Evolutionary conservation across 2,797 vertebrate genomes (phyloP), one percentile per base, ranked within the genome.

Genomic region (Anomalospiza imberbis): DNA sequence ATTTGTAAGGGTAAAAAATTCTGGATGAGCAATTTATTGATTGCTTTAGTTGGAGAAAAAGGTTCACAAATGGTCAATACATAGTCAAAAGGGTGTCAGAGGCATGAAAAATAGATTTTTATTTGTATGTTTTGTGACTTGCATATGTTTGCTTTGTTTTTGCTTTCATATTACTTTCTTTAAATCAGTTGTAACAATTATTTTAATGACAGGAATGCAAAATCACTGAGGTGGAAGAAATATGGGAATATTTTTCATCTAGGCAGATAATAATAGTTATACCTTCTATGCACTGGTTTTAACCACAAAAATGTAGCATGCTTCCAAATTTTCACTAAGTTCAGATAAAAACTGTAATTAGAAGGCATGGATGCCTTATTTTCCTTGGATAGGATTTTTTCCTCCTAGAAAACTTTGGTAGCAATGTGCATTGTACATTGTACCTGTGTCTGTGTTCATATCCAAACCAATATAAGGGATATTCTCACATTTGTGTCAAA

Each of bases 21-120:
- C 94, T 83, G 83, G 84, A 65, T 20, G 79, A 96, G 86, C 87
- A 96, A 96, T 47, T 92, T 97, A 98, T 98, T 97, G 97, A 98
- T 97, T 85, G 73, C 40, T 78, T 94, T 91, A 93, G 90, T 19
- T 82, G 95, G 90, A 97, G 95, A 94, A 96, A 95, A 97, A 84
- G 97, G 94, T 93, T 96, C 89, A 94, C 84, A 96, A 92, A 88
- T 96, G 88, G 96, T 97, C 98, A 97, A 97, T 98, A 96, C 58
- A 13, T 36, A 91, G 93, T 96, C 95, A 85, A 72, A 88, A 97
- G 47, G 34, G 32, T 96, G 96, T 97, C 96, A 95, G 93, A 95
- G 88, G 53, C 91, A 86, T 95, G 91, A 79, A 80, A 91, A 88
- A 84, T 54, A 94, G 87, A 95, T 95, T 93, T 66, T 86, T 86